A percentile compares a stretch with the other conserved stretches of the same genome.
phyloP scores from a whole-genome alignment of 2,888 invertebrate genomes.

The Opisthograptis luteolata region DNA sequence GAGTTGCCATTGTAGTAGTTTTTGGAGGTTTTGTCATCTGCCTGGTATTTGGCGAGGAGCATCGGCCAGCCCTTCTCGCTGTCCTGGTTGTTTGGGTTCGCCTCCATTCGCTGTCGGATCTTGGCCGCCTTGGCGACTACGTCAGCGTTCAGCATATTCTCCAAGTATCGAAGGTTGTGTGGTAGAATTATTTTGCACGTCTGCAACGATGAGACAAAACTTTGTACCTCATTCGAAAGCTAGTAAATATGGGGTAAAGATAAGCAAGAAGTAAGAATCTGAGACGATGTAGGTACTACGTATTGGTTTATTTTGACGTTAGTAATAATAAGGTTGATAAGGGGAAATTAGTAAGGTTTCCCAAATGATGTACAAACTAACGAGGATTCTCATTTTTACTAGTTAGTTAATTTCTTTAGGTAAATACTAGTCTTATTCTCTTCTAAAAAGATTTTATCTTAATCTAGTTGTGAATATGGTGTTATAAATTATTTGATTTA shows the following conservation, averaged over 20 bases:
- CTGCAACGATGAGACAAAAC: slow-evolving; percentile 47
- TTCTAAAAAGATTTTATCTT: too few species aligned
- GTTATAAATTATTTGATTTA: too few species aligned
- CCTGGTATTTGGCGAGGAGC: slow-evolving; percentile 65
- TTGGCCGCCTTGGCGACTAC: slow-evolving; percentile 74
- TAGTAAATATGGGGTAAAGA: neutral
- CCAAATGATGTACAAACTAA: too few species aligned
- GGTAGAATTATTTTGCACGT: slow-evolving; percentile 73
- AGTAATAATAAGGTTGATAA: too few species aligned
- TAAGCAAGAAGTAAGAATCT: too few species aligned
- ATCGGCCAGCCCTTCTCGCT: slow-evolving; percentile 70
- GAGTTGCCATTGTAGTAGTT: slow-evolving; percentile 14
- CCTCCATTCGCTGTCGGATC: slow-evolving; percentile 67
- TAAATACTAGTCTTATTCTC: too few species aligned
- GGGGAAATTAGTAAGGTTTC: too few species aligned
- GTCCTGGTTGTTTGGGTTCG: slow-evolving; percentile 65
- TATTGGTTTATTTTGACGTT: too few species aligned
- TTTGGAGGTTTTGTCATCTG: slow-evolving; percentile 49
- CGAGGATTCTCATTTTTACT: too few species aligned
- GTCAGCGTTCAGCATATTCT: slow-evolving; percentile 76
- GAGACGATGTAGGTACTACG: too few species aligned
- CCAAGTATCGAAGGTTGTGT: slow-evolving; percentile 72
- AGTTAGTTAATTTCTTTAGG: too few species aligned
- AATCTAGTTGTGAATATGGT: too few species aligned
- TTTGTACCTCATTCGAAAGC: neutral